Evolutionary conservation across 2,888 invertebrate genomes (phyloP).

Genomic region (Eledona agricola): DNA sequence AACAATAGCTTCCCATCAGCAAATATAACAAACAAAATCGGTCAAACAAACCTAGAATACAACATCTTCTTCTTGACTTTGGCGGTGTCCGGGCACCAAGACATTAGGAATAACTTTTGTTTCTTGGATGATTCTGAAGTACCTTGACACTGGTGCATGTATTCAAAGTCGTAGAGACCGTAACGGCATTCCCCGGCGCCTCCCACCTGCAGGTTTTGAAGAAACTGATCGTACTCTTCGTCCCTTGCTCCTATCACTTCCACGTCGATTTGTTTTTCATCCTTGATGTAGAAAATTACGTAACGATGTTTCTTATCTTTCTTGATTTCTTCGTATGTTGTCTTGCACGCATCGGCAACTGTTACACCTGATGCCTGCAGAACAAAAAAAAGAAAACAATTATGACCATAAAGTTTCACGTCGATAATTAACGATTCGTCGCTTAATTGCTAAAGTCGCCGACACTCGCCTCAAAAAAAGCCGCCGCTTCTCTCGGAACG

Average conservation of each 20-base stretch:
- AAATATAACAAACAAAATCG: slow-evolving; percentile 19
- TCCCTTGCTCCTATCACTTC: slow-evolving; percentile 90
- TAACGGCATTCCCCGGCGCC: slow-evolving; percentile 97
- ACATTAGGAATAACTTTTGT: slow-evolving; percentile 97
- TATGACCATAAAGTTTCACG: no score
- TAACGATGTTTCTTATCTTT: slow-evolving; percentile 98
- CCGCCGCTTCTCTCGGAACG: no score
- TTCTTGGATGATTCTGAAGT: slow-evolving; percentile 97
- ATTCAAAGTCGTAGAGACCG: slow-evolving; percentile 97
- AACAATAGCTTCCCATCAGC: slow-evolving; percentile 3
- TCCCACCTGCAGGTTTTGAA: slow-evolving; percentile 89
- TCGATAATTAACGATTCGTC: no score
- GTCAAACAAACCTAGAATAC: slow-evolving; percentile 70
- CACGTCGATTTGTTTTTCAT: slow-evolving; percentile 95
- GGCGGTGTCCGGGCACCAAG: slow-evolving; percentile 98
- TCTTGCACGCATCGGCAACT: slow-evolving; percentile 94
- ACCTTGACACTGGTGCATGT: slow-evolving; percentile 96
- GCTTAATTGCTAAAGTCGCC: no score
- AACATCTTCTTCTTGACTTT: slow-evolving; percentile 90
- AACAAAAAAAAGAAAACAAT: no score
- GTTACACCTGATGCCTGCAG: slow-evolving; percentile 94
- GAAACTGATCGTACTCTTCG: slow-evolving; percentile 93
- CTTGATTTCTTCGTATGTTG: slow-evolving; percentile 96
- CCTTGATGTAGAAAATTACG: slow-evolving; percentile 95
- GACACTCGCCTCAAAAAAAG: no score